Conservation (phyloP, 2,113 vertebrate species). For the Nerophis ophidion region DNA sequence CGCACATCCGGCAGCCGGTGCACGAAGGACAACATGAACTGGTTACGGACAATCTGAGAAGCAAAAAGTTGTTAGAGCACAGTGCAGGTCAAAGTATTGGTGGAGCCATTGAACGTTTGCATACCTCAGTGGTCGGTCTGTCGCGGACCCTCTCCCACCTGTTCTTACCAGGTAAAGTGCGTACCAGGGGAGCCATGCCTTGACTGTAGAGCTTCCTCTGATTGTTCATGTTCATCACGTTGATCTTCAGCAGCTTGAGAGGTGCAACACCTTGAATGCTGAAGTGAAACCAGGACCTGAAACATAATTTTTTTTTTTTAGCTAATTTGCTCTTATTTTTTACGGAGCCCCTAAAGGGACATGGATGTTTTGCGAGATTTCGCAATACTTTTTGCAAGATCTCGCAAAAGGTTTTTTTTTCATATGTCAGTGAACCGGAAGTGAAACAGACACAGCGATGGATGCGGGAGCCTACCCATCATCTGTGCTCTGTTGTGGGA, state of each 20-base stretch:
- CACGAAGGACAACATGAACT: conserved; percentile 90
- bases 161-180: conserved; percentile 77
- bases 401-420: too few species aligned
- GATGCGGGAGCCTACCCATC: too few species aligned
- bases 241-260: conserved; percentile 89
- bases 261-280: conserved; percentile 79
- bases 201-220: conserved; percentile 95
- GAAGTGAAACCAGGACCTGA: conserved; percentile 97
- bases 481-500: too few species aligned
- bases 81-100: neutral
- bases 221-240: conserved; percentile 97
- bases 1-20: conserved; percentile 86
- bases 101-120: neutral
- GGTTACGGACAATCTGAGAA: conserved; percentile 82
- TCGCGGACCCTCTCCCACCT: conserved; percentile 92
- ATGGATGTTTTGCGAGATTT: too few species aligned
- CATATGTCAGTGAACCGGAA: too few species aligned
- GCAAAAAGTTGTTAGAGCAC: neutral
- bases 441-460: too few species aligned
- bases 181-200: conserved; percentile 92
- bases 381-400: too few species aligned
- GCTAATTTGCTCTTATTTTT: too few species aligned
- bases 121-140: conserved; percentile 83
- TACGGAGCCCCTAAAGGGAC: too few species aligned
- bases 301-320: conserved; percentile 5